Evolutionary conservation across 2,113 vertebrate species (phyloP).

Genomic region (Chloebia gouldiae): DNA sequence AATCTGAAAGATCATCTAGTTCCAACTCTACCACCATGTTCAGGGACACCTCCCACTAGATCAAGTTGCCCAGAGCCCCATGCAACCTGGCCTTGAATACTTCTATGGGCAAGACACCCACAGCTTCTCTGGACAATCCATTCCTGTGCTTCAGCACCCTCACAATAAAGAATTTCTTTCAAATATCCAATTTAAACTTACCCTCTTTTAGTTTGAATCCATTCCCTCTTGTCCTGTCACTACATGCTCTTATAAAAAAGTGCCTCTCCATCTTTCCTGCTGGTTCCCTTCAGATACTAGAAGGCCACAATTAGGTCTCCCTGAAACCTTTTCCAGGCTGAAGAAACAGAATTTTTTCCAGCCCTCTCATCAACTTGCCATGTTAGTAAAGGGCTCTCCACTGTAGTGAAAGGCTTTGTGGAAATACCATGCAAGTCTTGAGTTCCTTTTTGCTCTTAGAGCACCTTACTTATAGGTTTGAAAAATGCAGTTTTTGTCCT

Average conservation of each 20-base stretch:
- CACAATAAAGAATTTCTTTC: not conserved
- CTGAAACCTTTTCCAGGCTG: not conserved
- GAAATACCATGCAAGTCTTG: not conserved
- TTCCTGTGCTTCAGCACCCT: not conserved
- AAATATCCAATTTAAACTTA: not conserved
- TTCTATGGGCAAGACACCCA: not conserved
- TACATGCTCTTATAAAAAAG: not conserved
- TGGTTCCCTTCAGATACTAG: not conserved
- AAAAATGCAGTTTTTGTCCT: not conserved
- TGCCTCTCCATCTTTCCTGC: not conserved
- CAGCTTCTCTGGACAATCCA: not conserved
- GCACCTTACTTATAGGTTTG: not conserved
- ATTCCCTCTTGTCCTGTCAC: not conserved
- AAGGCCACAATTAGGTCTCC: not conserved
- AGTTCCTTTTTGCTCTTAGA: not conserved
- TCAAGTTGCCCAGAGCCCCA: not conserved
- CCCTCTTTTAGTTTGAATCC: not conserved
- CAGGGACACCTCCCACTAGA: not conserved
- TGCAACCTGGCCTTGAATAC: not conserved
- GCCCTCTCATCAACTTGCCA: rapidly evolving
- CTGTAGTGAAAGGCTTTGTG: not conserved
- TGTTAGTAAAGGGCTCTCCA: not conserved
- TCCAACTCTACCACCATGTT: rapidly evolving
- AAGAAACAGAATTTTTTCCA: not conserved
- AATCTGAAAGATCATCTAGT: not conserved